These are phyloP conservation scores for Lomographa bimaculata DNA, from an alignment of 2,888 invertebrate genomes.

Conservation along the genomic window DNA sequence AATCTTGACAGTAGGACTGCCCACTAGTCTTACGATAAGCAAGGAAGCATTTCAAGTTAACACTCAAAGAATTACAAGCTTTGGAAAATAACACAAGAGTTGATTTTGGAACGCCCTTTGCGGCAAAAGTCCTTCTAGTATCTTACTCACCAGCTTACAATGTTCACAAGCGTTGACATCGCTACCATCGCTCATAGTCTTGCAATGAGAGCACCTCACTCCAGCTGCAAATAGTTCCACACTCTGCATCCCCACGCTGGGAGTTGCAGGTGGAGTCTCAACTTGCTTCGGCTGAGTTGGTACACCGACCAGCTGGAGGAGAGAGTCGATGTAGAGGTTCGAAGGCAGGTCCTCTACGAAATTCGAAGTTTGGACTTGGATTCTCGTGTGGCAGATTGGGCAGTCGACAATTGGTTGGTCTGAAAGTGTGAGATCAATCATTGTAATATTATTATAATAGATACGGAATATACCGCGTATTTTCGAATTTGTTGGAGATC, in stretches of 20 bases:
- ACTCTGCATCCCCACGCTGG: slow-evolving; percentile 45
- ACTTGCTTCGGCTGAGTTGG: slow-evolving; percentile 32
- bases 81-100: too few relatives aligned
- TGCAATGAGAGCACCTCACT: slow-evolving; percentile 60
- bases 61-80: too few relatives aligned
- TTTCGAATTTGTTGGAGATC: too few relatives aligned
- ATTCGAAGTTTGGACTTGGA: slow-evolving; percentile 71
- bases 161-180: slow-evolving; percentile 78
- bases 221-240: slow-evolving; percentile 64
- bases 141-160: slow-evolving; percentile 85
- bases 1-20: too few relatives aligned
- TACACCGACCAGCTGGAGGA: slow-evolving; percentile 78
- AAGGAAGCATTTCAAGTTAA: too few relatives aligned
- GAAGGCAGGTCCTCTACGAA: slow-evolving; percentile 84
- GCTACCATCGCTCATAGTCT: slow-evolving; percentile 57
- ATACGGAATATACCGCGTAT: too few relatives aligned
- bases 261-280: slow-evolving; percentile 48
- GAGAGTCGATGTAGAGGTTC: slow-evolving; percentile 86
- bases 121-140: too few relatives aligned
- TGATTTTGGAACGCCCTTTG: too few relatives aligned
- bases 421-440: slow-evolving; percentile 46
- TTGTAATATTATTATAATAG: too few relatives aligned
- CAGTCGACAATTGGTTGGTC: slow-evolving; percentile 72
- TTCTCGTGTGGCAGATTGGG: slow-evolving; percentile 83
- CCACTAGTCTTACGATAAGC: too few relatives aligned